phyloP scores from a whole-genome alignment of 2,113 vertebrate genomes.

The Cyphomyrus plagiostoma region DNA sequence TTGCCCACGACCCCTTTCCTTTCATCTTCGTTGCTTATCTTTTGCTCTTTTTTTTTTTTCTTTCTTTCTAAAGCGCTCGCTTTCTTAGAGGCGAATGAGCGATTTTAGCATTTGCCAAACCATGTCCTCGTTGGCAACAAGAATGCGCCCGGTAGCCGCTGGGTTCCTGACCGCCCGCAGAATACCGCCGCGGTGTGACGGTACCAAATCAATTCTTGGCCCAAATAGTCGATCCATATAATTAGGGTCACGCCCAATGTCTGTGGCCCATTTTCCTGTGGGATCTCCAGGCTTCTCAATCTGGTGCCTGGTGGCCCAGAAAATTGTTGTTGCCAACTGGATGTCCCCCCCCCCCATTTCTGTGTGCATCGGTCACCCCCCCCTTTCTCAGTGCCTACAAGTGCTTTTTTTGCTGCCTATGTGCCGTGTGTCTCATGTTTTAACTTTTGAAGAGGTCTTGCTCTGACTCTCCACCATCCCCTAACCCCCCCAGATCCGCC shows the following conservation, averaged over 20 bases:
- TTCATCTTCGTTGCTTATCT: background rate
- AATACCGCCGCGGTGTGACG: background rate
- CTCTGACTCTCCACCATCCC: background rate
- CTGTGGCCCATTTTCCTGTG: background rate
- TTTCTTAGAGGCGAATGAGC: background rate
- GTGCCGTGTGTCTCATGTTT: background rate
- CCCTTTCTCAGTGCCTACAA: background rate
- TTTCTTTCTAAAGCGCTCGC: background rate
- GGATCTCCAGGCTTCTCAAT: background rate
- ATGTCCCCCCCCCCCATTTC: background rate
- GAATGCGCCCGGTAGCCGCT: background rate
- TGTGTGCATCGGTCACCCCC: background rate
- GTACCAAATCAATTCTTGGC: background rate
- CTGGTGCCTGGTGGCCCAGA: background rate
- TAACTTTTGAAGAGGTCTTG: background rate
- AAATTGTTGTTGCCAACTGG: slow-evolving; percentile 24
- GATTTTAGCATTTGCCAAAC: background rate
- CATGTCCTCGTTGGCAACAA: slow-evolving; percentile 16
- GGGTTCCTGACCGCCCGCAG: background rate
- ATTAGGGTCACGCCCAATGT: background rate
- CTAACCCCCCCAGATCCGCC: slow-evolving; percentile 61
- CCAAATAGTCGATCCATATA: background rate
- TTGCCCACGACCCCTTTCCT: background rate
- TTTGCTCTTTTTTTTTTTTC: background rate
- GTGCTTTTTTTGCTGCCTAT: background rate